Evolutionary conservation across 2,888 invertebrate species (phyloP).

Genomic region (Diploptera punctata): DNA sequence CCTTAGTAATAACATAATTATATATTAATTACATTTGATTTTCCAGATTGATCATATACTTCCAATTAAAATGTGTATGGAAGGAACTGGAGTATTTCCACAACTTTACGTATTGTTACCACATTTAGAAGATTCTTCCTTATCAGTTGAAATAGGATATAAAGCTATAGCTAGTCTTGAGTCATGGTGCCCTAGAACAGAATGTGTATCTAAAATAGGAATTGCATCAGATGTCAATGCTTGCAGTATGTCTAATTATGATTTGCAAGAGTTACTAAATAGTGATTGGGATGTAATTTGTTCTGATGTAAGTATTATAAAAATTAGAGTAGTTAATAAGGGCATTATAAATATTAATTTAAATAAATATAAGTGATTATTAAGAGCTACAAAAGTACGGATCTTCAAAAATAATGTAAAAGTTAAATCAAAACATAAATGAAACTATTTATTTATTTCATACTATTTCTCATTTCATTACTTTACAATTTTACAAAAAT

Average conservation of each 20-base stretch:
- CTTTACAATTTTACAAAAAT: too few species aligned
- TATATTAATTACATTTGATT: too few species aligned
- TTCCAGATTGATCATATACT: slow-evolving; percentile 3
- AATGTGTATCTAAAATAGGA: background rate
- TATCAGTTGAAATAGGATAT: background rate
- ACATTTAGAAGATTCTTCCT: background rate
- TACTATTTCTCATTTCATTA: too few species aligned
- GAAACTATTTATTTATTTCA: too few species aligned
- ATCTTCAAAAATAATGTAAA: too few species aligned
- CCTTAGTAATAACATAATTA: too few species aligned
- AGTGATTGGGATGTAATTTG: background rate
- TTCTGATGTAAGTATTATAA: background rate
- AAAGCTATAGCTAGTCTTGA: background rate
- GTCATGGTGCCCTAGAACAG: background rate
- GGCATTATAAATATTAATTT: too few species aligned
- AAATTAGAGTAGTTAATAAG: too few species aligned
- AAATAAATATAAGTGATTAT: too few species aligned
- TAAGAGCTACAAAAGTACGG: too few species aligned
- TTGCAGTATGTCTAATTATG: background rate
- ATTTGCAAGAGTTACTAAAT: background rate
- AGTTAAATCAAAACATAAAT: too few species aligned
- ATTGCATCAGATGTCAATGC: background rate
- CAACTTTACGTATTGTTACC: background rate
- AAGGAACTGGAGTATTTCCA: background rate
- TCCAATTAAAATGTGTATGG: background rate